phyloP scores from a whole-genome alignment of 2,113 vertebrate species.

The Apodemus sylvaticus region DNA sequence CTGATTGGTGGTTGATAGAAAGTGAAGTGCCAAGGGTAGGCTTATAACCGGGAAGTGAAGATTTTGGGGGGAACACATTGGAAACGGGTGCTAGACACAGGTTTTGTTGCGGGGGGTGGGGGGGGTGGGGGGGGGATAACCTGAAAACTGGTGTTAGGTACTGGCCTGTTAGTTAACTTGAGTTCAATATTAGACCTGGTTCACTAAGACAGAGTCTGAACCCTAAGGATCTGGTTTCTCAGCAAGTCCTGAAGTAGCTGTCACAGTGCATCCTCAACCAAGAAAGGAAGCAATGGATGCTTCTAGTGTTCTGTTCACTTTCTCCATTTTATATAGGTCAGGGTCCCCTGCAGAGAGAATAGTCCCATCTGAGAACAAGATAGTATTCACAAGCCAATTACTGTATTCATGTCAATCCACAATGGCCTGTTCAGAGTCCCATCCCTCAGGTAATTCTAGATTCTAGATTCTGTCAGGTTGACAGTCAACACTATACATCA shows the following conservation, averaged over 20 bases:
- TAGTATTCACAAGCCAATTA: background rate
- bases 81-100: no score
- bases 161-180: no score
- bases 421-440: background rate
- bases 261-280: background rate
- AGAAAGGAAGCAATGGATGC: background rate
- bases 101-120: no score
- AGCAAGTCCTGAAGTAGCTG: background rate
- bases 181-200: no score
- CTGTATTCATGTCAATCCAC: background rate
- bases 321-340: background rate
- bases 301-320: background rate
- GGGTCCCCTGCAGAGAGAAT: background rate
- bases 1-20: no score
- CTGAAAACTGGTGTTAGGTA: no score
- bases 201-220: no score
- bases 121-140: no score
- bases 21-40: no score
- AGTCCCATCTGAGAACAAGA: background rate
- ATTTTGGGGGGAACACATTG: no score
- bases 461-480: background rate
- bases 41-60: no score
- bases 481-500: background rate
- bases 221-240: no score
- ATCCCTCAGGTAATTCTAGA: background rate